Percentiles rank a stretch among this genome's conserved stretches.
Conservation (phyloP, 2,113 vertebrate species). For the Lepisosteus oculatus region DNA sequence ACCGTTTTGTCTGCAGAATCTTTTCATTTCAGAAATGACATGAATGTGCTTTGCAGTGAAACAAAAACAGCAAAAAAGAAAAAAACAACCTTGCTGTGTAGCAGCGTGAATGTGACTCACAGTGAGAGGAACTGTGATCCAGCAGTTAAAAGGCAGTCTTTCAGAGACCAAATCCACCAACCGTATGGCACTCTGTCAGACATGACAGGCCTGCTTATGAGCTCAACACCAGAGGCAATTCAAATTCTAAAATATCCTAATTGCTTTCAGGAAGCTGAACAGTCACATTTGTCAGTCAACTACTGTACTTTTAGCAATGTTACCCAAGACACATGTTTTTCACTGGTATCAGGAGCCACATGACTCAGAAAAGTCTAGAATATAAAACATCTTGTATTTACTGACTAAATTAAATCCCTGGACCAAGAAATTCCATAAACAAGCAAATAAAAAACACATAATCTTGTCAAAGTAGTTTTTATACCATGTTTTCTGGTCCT, state of each 20-base stretch:
- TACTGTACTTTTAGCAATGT: neutral
- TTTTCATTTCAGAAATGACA: no score
- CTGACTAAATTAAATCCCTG: no score
- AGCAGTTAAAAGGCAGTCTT: constrained; percentile 5
- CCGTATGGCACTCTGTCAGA: neutral
- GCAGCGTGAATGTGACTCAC: neutral
- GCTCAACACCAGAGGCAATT: constrained; percentile 3
- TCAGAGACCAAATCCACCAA: neutral
- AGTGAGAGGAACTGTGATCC: neutral
- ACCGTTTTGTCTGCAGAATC: no score
- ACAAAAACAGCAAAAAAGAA: no score
- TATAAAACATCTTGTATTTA: no score
- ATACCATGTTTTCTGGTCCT: no score
- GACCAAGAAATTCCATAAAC: no score
- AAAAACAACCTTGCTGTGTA: no score
- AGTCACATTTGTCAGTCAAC: neutral
- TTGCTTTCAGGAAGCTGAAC: neutral
- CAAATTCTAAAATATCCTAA: neutral
- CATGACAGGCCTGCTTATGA: neutral
- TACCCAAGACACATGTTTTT: neutral
- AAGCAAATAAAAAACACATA: no score
- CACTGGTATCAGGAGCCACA: no score
- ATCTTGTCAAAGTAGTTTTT: no score
- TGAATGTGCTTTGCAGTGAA: neutral
- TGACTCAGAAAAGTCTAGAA: no score